These are phyloP conservation scores for Trichomalopsis sarcophagae DNA, from an alignment of 1,140 invertebrate genomes.

Conservation along the genomic window DNA sequence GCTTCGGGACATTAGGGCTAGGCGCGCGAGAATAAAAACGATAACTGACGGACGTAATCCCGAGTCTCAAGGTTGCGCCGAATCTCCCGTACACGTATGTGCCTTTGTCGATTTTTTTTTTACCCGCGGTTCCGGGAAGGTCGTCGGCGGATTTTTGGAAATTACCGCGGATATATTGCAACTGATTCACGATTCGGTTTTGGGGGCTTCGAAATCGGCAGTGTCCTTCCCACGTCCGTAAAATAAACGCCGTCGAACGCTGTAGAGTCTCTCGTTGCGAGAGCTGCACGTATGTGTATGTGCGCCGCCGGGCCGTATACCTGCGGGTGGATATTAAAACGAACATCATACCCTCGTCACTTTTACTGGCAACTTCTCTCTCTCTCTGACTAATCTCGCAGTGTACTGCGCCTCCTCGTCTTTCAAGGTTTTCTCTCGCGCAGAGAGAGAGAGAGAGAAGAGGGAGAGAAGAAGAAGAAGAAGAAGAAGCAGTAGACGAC, in stretches of 20 bases:
- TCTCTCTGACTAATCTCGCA: conserved; percentile 48
- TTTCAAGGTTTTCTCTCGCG: conserved; percentile 49
- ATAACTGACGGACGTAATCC: conserved; percentile 53
- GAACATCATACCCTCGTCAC: conserved; percentile 74
- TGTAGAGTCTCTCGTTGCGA: neutral
- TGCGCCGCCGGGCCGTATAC: conserved; percentile 59
- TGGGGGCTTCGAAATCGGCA: no score
- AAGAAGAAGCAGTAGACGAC: neutral
- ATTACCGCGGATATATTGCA: neutral
- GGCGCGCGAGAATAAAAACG: conserved; percentile 60
- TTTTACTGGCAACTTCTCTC: conserved; percentile 62
- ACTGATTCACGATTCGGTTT: neutral
- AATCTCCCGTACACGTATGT: neutral
- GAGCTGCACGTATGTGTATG: neutral
- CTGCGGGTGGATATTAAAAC: conserved; percentile 73
- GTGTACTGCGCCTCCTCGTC: conserved; percentile 46
- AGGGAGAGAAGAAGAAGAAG: neutral
- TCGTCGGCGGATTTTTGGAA: conserved; percentile 44
- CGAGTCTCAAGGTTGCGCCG: conserved; percentile 12
- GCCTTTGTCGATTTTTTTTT: neutral
- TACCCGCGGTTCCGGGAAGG: conserved; percentile 49
- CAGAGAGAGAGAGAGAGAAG: neutral
- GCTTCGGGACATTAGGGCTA: conserved; percentile 50
- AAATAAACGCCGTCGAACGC: neutral
- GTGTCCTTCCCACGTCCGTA: no score